Evolutionary conservation across 2,888 invertebrate species (phyloP).

Genomic region (Drosophila paracracens): DNA sequence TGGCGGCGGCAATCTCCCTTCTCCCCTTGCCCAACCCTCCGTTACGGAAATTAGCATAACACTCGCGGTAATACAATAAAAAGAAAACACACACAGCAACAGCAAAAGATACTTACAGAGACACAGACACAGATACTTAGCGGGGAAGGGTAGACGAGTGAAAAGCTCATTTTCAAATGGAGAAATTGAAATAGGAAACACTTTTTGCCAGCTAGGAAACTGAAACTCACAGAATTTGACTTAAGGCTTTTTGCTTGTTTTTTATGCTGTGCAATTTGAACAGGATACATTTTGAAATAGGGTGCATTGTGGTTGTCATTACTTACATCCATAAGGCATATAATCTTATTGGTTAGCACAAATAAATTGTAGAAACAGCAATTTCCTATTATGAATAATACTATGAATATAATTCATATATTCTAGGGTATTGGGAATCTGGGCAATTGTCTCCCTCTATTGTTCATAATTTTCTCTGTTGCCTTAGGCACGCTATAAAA

Average conservation of each 20-base stretch:
- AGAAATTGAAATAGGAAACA: slow-evolving; percentile 76
- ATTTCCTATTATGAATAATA: neutral
- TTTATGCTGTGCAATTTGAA: slow-evolving; percentile 24
- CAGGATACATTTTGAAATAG: slow-evolving; percentile 15
- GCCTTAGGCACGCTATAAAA: too few relatives aligned
- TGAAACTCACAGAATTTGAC: slow-evolving; percentile 37
- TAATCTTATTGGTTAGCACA: slow-evolving; percentile 6
- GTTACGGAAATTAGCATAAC: slow-evolving; percentile 82
- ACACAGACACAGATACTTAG: slow-evolving; percentile 36
- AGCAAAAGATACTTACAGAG: slow-evolving; percentile 32
- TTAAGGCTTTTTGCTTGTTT: slow-evolving; percentile 14
- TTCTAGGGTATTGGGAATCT: neutral
- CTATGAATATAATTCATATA: neutral
- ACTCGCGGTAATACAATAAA: slow-evolving; percentile 82
- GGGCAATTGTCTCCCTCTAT: neutral
- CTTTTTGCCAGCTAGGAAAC: slow-evolving; percentile 44
- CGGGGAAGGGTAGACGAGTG: slow-evolving; percentile 36
- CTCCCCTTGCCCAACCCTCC: slow-evolving; percentile 28
- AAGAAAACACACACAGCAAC: slow-evolving; percentile 57
- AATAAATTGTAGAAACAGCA: neutral
- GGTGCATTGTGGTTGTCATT: slow-evolving; percentile 1
- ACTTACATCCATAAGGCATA: slow-evolving; percentile 1
- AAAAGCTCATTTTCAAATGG: slow-evolving; percentile 72
- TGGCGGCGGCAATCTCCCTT: slow-evolving; percentile 15
- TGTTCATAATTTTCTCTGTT: neutral